These are phyloP conservation scores for Xylocopa sonorina DNA, from an alignment of 1,140 invertebrate genomes.

Conservation along the genomic window DNA sequence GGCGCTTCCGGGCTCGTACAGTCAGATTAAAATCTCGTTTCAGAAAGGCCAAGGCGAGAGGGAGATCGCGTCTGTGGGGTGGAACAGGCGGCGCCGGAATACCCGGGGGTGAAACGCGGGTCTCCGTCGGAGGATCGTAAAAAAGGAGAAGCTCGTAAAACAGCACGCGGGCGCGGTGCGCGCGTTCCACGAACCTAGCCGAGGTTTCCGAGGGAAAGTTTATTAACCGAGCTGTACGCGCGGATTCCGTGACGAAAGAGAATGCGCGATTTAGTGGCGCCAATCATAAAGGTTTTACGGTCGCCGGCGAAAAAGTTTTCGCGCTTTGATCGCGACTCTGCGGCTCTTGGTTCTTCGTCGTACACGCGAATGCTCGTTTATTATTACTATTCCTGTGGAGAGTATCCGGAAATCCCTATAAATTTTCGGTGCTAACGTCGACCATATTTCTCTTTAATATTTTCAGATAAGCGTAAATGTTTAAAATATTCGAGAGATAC, in stretches of 20 bases:
- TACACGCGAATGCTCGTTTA: neutral
- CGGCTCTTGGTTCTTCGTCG: neutral
- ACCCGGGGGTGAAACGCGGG: conserved; percentile 14
- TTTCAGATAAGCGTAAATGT: too few relatives aligned
- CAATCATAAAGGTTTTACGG: conserved; percentile 52
- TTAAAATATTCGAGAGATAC: too few relatives aligned
- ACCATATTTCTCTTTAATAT: too few relatives aligned
- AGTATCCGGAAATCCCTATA: too few relatives aligned
- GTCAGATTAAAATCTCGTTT: conserved; percentile 63
- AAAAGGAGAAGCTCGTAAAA: conserved; percentile 61
- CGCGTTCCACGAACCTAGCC: conserved; percentile 8
- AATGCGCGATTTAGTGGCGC: conserved; percentile 35
- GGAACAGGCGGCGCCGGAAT: too few relatives aligned
- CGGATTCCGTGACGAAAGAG: conserved; percentile 41
- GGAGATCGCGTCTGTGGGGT: too few relatives aligned
- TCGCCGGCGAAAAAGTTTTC: conserved; percentile 5
- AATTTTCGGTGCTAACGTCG: too few relatives aligned
- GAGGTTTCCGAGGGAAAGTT: conserved; percentile 39
- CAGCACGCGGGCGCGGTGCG: neutral
- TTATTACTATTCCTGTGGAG: neutral
- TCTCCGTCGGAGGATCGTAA: conserved; percentile 60
- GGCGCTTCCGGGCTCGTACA: conserved; percentile 56
- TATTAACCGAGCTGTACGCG: conserved; percentile 51
- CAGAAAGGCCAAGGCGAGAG: neutral
- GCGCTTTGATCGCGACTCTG: neutral